Evolutionary conservation across 2,113 vertebrate species (phyloP), one percentile per base, ranked within the genome.

Genomic region (Girardinichthys multiradiatus): DNA sequence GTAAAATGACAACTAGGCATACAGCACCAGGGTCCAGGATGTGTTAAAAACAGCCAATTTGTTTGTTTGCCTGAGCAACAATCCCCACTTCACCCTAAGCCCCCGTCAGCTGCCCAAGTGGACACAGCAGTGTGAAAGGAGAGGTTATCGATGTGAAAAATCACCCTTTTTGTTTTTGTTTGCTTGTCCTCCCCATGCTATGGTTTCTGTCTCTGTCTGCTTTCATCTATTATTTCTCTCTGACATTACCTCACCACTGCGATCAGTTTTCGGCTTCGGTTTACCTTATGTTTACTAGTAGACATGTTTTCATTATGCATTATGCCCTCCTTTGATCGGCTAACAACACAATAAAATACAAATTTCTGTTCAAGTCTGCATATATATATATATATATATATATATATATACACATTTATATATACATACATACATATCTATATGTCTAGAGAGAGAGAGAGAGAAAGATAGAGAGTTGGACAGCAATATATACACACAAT

Each of bases 1-100:
- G 35, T 70, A 45, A 87, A 81, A 77, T 73, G 74, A 61, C 76
- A 64, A 33, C 6, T 59, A 33, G 58, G 59, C 59, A 69, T 67
- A n/a, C 77, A 78, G 68, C 54, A 73, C 35, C 67, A 80, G 9
- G 60, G 78, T 82, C 88, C 72, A 45, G 70, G 81, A 71, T 17
- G 80, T 71, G 72, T 86, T 84, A 84, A 87, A 86, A 88, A 85
- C 21, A 66, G 57, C 67, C 74, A 79, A 81, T 84, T 85, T 89
- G 76, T 87, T 83, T 89, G 74, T 90, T 91, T 92, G 81, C 84
- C 76, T 60, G 76, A 69, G 86, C 83, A 89, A 77, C 72, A 79
- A 59, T 67, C 27, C 64, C 48, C 17, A 15, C 72, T 60, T 54
- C 24, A 28, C 28, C 17, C 57, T 71, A 37, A 26, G 51, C 74